A percentile compares a stretch with the other conserved stretches of the same genome.
These are phyloP conservation scores for Hemibagrus guttatus DNA, from an alignment of 2,797 vertebrate species.

Conservation along the genomic window DNA sequence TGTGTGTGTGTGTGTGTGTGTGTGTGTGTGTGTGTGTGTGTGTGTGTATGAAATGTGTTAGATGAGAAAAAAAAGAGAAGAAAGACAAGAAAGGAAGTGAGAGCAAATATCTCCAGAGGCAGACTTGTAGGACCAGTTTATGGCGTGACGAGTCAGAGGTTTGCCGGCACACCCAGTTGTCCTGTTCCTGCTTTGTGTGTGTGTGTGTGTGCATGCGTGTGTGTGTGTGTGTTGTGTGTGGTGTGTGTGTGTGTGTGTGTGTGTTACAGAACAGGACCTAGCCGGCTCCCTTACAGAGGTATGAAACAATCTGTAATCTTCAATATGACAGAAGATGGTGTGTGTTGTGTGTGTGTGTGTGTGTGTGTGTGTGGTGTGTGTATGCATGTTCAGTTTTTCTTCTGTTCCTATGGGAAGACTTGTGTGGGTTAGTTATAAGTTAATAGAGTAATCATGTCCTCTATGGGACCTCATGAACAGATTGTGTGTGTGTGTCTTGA, in stretches of 20 bases:
- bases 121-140: slow-evolving; percentile 49
- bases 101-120: slow-evolving; percentile 24
- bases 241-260: not conserved
- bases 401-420: too few relatives aligned
- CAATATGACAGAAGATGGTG: not conserved
- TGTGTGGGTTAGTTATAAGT: too few relatives aligned
- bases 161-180: slow-evolving; percentile 30
- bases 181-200: slow-evolving; percentile 44
- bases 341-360: not conserved
- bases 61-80: not conserved
- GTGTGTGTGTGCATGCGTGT: slow-evolving; percentile 15
- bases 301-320: slow-evolving; percentile 23
- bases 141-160: slow-evolving; percentile 1
- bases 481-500: too few relatives aligned
- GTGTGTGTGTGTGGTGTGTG: too few relatives aligned
- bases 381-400: too few relatives aligned
- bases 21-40: not conserved
- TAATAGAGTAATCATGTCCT: too few relatives aligned
- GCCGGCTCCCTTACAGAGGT: slow-evolving; percentile 35
- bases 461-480: too few relatives aligned
- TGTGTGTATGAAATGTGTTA: slow-evolving; percentile 2
- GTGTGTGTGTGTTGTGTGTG: slow-evolving; percentile 10
- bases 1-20: not conserved
- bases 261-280: slow-evolving; percentile 15
- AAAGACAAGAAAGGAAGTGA: slow-evolving; percentile 25